phyloP scores from a whole-genome alignment of 2,113 vertebrate genomes.

The Thymallus thymallus region DNA sequence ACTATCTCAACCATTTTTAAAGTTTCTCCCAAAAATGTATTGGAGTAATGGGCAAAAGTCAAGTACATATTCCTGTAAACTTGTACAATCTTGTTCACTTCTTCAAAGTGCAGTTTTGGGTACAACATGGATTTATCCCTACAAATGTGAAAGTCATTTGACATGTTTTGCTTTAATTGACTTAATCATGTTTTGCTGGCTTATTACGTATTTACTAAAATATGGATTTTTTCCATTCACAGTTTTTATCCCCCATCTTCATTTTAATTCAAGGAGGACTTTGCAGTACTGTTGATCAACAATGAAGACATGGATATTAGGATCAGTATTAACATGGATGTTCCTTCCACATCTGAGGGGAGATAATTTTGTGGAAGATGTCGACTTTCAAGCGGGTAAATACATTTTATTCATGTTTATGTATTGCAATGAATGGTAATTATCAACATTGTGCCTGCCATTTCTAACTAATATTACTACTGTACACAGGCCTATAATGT shows the following conservation, averaged over 20 bases:
- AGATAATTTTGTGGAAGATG: not conserved
- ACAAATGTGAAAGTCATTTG: too few relatives aligned
- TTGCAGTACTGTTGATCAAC: not conserved
- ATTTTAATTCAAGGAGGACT: not conserved
- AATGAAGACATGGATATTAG: not conserved
- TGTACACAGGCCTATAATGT: not conserved
- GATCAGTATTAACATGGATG: not conserved
- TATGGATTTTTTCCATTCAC: not conserved
- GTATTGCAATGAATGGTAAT: too few relatives aligned
- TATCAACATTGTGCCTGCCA: not conserved
- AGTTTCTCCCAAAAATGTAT: too few relatives aligned
- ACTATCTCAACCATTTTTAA: not conserved
- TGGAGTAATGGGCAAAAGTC: too few relatives aligned
- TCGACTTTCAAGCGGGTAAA: conserved; percentile 1
- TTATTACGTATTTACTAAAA: not conserved
- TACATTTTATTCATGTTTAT: not conserved
- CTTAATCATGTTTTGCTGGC: not conserved
- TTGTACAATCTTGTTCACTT: too few relatives aligned
- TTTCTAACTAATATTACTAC: not conserved
- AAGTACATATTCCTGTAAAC: too few relatives aligned
- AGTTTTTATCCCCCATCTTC: not conserved
- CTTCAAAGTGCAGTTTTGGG: too few relatives aligned
- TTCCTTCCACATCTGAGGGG: not conserved
- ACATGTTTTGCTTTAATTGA: too few relatives aligned
- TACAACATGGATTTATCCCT: too few relatives aligned